A percentile compares a stretch with the other conserved stretches of the same genome.
phyloP scores from a whole-genome alignment of 2,797 vertebrate genomes.

The Anomalospiza imberbis region DNA sequence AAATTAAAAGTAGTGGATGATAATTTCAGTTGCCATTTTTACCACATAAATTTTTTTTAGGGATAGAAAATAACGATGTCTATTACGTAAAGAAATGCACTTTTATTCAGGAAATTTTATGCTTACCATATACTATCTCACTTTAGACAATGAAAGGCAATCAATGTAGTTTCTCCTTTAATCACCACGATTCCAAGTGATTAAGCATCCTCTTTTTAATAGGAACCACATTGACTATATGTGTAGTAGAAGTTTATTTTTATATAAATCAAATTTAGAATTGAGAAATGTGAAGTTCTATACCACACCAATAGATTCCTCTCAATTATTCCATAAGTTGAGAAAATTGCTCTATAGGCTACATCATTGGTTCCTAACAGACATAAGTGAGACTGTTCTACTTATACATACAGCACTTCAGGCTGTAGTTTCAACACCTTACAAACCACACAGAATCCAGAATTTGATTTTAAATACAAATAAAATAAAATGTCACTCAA shows the following conservation, averaged over 20 bases:
- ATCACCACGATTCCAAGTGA: neutral
- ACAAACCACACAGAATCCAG: neutral
- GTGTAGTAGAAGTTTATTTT: neutral
- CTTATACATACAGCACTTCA: neutral
- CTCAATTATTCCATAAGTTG: neutral
- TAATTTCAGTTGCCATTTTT: neutral
- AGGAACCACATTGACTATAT: neutral
- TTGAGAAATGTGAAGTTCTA: neutral
- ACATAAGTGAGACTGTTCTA: neutral
- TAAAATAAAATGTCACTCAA: neutral
- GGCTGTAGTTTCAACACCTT: neutral
- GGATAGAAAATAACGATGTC: neutral
- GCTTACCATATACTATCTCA: neutral
- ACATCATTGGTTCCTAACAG: neutral
- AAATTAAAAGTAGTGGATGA: neutral
- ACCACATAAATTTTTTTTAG: neutral
- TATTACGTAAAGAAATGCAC: neutral
- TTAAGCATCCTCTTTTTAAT: neutral
- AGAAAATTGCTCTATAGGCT: neutral
- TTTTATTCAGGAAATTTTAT: neutral
- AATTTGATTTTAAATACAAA: neutral
- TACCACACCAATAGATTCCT: neutral
- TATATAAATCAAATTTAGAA: neutral
- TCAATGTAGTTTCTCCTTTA: neutral
- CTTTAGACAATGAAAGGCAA: neutral